Percentiles rank a stretch among this genome's conserved stretches.
phyloP scores from a whole-genome alignment of 2,888 invertebrate species.

The Caenorhabditis sulstoni region DNA sequence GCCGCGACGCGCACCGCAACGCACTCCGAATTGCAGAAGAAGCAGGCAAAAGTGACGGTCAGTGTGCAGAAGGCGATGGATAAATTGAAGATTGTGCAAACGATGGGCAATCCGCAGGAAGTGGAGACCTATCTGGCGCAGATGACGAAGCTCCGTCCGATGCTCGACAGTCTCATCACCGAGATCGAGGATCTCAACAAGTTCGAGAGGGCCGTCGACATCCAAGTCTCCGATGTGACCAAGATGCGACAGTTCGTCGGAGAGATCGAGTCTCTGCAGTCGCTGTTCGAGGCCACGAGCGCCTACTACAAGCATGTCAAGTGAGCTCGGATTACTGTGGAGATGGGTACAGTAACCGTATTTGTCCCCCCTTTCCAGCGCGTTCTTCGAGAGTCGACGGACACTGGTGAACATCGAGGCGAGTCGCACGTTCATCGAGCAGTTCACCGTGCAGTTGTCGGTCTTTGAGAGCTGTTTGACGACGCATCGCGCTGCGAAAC shows the following conservation, averaged over 20 bases:
- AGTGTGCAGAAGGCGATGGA: conserved; percentile 66
- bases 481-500: conserved; percentile 71
- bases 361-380: conserved; percentile 50
- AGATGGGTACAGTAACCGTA: too few species aligned
- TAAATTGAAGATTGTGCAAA: conserved; percentile 66
- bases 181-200: conserved; percentile 72
- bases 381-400: conserved; percentile 73
- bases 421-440: conserved; percentile 63
- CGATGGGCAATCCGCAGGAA: conserved; percentile 67
- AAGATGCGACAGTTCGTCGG: conserved; percentile 65
- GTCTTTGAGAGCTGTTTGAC: conserved; percentile 64
- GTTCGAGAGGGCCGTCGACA: conserved; percentile 71
- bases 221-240: conserved; percentile 68
- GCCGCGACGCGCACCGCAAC: too few species aligned
- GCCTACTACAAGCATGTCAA: conserved; percentile 70
- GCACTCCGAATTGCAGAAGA: conserved; percentile 58
- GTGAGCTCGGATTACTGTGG: conserved; percentile 41
- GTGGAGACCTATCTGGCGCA: conserved; percentile 56
- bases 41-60: conserved; percentile 62
- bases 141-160: conserved; percentile 66
- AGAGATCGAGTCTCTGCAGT: conserved; percentile 68
- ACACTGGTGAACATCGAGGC: conserved; percentile 71
- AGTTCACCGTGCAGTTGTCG: conserved; percentile 62
- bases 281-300: conserved; percentile 71
- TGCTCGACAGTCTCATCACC: conserved; percentile 65